These are phyloP conservation scores for Parasteatoda lunata DNA, from an alignment of 2,888 invertebrate genomes.

Conservation along the genomic window DNA sequence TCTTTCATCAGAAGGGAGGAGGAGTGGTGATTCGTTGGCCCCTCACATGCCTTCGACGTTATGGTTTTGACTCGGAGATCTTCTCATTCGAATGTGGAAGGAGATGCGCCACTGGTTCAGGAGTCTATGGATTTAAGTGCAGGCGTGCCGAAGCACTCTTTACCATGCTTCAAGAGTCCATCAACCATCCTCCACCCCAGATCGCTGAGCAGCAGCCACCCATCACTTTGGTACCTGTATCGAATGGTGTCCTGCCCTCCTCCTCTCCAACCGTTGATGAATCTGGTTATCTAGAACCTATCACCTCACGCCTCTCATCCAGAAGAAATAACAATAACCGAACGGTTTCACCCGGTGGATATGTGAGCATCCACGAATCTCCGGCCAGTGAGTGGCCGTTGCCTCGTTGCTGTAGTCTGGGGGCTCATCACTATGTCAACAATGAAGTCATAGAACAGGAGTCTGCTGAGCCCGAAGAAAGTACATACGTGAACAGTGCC, in stretches of 20 bases:
- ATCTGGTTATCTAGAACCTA: slow-evolving; percentile 55
- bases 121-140: slow-evolving; percentile 93
- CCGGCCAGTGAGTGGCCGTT: slow-evolving; percentile 19
- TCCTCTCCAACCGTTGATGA: slow-evolving; percentile 39
- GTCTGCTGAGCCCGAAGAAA: slow-evolving; percentile 35
- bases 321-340: slow-evolving; percentile 1
- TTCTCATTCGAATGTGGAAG: slow-evolving; percentile 94
- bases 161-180: slow-evolving; percentile 77
- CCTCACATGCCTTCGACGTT: slow-evolving; percentile 81
- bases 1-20: slow-evolving; percentile 84
- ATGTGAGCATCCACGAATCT: slow-evolving; percentile 36
- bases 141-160: slow-evolving; percentile 89
- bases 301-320: slow-evolving; percentile 27
- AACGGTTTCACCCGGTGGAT: slow-evolving; percentile 41
- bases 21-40: slow-evolving; percentile 86
- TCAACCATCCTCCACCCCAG: slow-evolving; percentile 24
- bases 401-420: slow-evolving; percentile 47
- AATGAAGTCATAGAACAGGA: slow-evolving; percentile 48
- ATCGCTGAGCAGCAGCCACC: slow-evolving; percentile 16
- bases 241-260: slow-evolving; percentile 16
- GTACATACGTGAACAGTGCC: slow-evolving; percentile 54
- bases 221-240: slow-evolving; percentile 6
- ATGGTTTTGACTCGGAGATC: slow-evolving; percentile 91
- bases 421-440: slow-evolving; percentile 48
- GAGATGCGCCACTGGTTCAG: slow-evolving; percentile 89